A percentile compares a stretch with the other conserved stretches of the same genome.
These are phyloP conservation scores for Heliconius hewitsoni DNA, from an alignment of 1,140 invertebrate genomes.

Conservation along the genomic window DNA sequence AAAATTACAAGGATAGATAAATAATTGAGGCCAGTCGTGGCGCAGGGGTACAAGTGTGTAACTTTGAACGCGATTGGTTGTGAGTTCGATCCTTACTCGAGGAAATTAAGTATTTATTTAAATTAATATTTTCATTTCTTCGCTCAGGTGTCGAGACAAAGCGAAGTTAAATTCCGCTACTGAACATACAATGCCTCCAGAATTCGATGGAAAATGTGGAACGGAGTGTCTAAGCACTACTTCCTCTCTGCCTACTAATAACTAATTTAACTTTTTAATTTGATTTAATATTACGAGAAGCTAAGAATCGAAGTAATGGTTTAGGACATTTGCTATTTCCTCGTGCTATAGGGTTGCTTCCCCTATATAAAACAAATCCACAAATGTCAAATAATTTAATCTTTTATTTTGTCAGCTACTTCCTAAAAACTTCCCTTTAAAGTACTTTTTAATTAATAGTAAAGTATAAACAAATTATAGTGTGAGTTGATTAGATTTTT, in stretches of 20 bases:
- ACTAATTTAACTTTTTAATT: not conserved
- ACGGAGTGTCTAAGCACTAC: too few species aligned
- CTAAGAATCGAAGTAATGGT: not conserved
- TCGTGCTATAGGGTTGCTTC: not conserved
- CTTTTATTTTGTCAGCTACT: not conserved
- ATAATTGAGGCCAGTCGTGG: not conserved
- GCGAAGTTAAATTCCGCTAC: too few species aligned
- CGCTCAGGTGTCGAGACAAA: too few species aligned
- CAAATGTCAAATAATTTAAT: not conserved
- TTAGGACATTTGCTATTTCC: not conserved
- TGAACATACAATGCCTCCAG: too few species aligned
- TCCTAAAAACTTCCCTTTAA: not conserved
- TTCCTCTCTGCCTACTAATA: too few species aligned
- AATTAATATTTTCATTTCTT: too few species aligned
- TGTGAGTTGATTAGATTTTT: not conserved
- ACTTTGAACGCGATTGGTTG: too few species aligned
- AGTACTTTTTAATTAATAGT: not conserved
- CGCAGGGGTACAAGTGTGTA: too few species aligned
- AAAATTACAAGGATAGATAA: constrained; percentile 1
- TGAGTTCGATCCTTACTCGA: too few species aligned
- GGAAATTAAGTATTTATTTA: too few species aligned
- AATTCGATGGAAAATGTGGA: too few species aligned
- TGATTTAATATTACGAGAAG: too few species aligned
- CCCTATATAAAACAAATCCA: not conserved
- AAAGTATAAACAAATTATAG: not conserved